Evolutionary conservation across 1,140 invertebrate species (phyloP).

Genomic region (Zaprionus tsacasi): DNA sequence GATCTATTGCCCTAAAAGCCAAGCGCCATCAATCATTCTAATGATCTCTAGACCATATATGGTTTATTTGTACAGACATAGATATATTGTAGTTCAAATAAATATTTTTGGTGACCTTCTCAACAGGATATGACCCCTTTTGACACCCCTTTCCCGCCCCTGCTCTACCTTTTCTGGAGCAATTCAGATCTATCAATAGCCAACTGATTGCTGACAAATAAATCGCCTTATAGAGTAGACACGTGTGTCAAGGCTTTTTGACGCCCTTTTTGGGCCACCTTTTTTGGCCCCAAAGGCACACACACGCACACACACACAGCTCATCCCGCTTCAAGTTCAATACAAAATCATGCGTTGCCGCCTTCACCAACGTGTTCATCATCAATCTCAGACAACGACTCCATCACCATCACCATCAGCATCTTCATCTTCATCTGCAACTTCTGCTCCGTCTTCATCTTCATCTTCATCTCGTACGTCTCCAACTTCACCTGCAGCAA

Average conservation of each 20-base stretch:
- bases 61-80: no score
- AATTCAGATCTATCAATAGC: background rate
- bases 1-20: conserved; percentile 10
- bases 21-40: conserved; percentile 20
- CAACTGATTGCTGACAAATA: background rate
- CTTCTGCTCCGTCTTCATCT: background rate
- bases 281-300: background rate
- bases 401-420: no score
- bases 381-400: conserved; percentile 5
- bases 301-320: conserved; percentile 9
- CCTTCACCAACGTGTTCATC: conserved; percentile 18
- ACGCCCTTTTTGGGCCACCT: conserved; percentile 8
- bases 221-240: background rate
- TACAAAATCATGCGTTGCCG: background rate
- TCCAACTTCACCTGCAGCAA: conserved; percentile 40
- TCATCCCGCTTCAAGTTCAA: conserved; percentile 27
- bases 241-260: conserved; percentile 28
- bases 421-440: background rate
- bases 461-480: conserved; percentile 3
- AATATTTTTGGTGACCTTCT: background rate
- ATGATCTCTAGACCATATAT: conserved; percentile 2
- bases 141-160: background rate
- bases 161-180: background rate
- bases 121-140: background rate
- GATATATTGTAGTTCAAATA: background rate